phyloP scores from a whole-genome alignment of 2,113 vertebrate species.

The Ctenodactylus gundi region DNA sequence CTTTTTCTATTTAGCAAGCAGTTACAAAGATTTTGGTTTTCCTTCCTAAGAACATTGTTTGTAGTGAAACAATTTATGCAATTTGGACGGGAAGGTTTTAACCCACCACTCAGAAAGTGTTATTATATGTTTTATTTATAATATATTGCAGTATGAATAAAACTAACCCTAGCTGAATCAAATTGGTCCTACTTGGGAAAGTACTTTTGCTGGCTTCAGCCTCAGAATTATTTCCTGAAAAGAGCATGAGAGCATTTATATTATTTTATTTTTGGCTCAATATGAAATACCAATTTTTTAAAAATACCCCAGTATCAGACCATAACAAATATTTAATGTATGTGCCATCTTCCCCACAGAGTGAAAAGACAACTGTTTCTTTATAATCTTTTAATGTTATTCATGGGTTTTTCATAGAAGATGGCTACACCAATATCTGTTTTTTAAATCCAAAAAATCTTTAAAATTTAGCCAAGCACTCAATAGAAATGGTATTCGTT shows the following conservation, averaged over 20 bases:
- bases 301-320: not conserved
- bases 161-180: not conserved
- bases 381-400: not conserved
- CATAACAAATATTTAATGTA: not conserved
- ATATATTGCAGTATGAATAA: not conserved
- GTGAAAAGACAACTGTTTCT: not conserved
- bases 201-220: not conserved
- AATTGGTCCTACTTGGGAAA: not conserved
- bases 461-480: not conserved
- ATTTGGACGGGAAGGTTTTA: not conserved
- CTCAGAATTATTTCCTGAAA: not conserved
- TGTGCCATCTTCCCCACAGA: not conserved
- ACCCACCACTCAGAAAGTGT: slow-evolving; percentile 1
- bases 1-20: slow-evolving; percentile 9
- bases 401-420: not conserved
- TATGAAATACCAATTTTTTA: slow-evolving; percentile 11
- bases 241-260: not conserved
- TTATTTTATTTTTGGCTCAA: not conserved
- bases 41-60: not conserved
- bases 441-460: not conserved
- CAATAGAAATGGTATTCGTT: not conserved
- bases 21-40: not conserved
- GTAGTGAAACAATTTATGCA: not conserved
- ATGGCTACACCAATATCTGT: not conserved
- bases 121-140: not conserved